Evolutionary conservation across 2,797 vertebrate genomes (phyloP).

Genomic region (Pangasius djambal): DNA sequence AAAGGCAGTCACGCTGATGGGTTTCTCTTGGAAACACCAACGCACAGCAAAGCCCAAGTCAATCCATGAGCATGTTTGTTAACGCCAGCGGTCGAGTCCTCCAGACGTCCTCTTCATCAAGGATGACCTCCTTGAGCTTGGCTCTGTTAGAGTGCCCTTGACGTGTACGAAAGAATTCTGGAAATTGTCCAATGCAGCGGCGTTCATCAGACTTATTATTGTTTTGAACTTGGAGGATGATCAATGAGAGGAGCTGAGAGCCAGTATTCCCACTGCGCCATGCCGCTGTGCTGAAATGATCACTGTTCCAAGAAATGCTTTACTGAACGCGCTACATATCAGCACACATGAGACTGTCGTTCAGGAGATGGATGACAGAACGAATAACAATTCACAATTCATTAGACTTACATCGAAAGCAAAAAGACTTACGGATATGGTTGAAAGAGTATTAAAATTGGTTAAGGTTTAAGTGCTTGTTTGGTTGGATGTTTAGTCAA

Average conservation of each 20-base stretch:
- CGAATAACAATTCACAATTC: slow-evolving; percentile 16
- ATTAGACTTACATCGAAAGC: slow-evolving; percentile 4
- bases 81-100: slow-evolving; percentile 2
- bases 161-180: slow-evolving; percentile 39
- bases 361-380: slow-evolving; percentile 15
- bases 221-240: slow-evolving; percentile 50
- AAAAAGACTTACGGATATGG: not conserved
- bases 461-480: not conserved
- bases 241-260: slow-evolving; percentile 52
- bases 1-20: not conserved
- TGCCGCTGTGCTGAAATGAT: slow-evolving; percentile 44
- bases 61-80: slow-evolving; percentile 31
- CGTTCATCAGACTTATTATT: slow-evolving; percentile 53
- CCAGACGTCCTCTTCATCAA: slow-evolving; percentile 45
- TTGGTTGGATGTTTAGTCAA: not conserved
- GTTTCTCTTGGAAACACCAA: not conserved
- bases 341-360: not conserved
- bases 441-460: not conserved
- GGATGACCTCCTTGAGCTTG: slow-evolving; percentile 40
- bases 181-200: slow-evolving; percentile 15
- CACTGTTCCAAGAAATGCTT: slow-evolving; percentile 37
- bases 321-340: slow-evolving; percentile 26
- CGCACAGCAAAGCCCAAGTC: slow-evolving; percentile 25
- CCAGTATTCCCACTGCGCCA: slow-evolving; percentile 44
- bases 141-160: slow-evolving; percentile 24